These are phyloP conservation scores for Phyllostomus hastatus DNA, from an alignment of 2,113 vertebrate genomes.

Conservation along the genomic window DNA sequence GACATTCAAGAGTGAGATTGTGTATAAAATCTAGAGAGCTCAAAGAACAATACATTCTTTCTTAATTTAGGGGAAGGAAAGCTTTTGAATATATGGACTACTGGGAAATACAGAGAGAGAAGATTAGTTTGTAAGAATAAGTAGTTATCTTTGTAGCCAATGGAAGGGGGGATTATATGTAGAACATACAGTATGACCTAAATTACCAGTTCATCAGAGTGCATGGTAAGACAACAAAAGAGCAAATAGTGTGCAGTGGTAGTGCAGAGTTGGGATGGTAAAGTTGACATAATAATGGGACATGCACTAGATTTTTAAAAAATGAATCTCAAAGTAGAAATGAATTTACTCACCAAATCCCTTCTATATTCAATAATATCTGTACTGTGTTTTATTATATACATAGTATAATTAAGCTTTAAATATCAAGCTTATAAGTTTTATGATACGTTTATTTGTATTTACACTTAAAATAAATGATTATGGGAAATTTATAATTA, in stretches of 20 bases:
- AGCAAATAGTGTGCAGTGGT: not conserved
- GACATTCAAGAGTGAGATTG: not conserved
- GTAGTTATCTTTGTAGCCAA: not conserved
- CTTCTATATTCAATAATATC: not conserved
- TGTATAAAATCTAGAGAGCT: not conserved
- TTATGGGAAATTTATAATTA: not conserved
- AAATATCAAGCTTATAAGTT: not conserved
- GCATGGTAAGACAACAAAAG: not conserved
- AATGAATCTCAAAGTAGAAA: not conserved
- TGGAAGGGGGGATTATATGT: not conserved
- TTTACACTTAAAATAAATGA: not conserved
- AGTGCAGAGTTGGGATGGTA: not conserved
- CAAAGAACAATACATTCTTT: not conserved
- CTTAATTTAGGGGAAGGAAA: not conserved
- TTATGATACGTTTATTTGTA: not conserved
- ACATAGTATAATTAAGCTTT: not conserved
- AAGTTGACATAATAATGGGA: not conserved
- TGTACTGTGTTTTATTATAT: not conserved
- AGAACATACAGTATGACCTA: not conserved
- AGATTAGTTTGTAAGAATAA: not conserved
- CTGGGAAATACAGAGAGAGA: not conserved
- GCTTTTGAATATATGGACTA: not conserved
- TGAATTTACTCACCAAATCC: not conserved
- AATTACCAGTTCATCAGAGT: not conserved
- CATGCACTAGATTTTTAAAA: not conserved